These are phyloP conservation scores for Phortica variegata DNA, from an alignment of 1,140 invertebrate genomes.

Conservation along the genomic window DNA sequence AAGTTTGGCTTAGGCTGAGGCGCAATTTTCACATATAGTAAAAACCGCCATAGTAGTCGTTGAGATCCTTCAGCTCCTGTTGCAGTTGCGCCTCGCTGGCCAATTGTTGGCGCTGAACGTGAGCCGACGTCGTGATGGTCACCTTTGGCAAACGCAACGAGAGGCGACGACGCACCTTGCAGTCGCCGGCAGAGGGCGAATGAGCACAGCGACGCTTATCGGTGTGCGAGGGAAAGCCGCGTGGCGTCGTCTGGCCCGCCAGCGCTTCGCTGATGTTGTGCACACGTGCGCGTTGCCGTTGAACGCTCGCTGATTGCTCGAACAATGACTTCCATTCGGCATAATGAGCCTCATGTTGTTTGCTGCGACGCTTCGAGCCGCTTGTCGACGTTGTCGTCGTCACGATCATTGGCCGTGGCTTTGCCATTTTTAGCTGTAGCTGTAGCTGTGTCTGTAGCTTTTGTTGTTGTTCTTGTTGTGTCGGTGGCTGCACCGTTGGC, in stretches of 20 bases:
- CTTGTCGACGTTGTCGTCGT: no score
- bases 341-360: conserved; percentile 19
- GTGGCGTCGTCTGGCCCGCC: conserved; percentile 34
- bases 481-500: not conserved
- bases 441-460: no score
- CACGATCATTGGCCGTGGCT: no score
- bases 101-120: conserved; percentile 19
- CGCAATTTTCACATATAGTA: conserved; percentile 18
- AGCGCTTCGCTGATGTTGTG: conserved; percentile 35
- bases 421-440: no score
- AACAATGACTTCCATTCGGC: conserved; percentile 47
- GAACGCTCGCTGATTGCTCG: conserved; percentile 14
- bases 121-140: not conserved
- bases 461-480: no score
- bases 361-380: conserved; percentile 1
- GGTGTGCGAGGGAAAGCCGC: conserved; percentile 39
- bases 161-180: conserved; percentile 26
- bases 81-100: conserved; percentile 31
- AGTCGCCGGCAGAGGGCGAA: conserved; percentile 1
- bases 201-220: conserved; percentile 22
- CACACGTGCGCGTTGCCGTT: not conserved
- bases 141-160: conserved; percentile 26
- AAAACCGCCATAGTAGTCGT: conserved; percentile 45
- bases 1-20: conserved; percentile 13
- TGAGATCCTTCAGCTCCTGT: conserved; percentile 31